Evolutionary conservation across 1,140 invertebrate genomes (phyloP), one percentile per base, ranked within the genome.

Genomic region (Heliconius hermathena): DNA sequence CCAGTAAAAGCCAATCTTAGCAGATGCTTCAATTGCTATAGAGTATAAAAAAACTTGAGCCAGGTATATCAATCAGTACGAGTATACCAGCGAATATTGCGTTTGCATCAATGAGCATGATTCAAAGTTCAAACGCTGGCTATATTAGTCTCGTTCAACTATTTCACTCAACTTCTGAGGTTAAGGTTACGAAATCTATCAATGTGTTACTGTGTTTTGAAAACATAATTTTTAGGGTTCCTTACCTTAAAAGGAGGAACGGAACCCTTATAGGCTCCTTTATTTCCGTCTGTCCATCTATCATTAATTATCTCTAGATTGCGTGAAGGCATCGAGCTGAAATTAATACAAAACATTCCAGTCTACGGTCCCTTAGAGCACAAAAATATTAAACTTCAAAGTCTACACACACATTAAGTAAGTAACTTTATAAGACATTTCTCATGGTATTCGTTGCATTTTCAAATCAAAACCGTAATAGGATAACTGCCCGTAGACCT

Each of bases 71-170:
- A 22, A 38, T 46, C 41, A 22, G 1, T 49, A 18, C 26, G 18
- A 57, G 66, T 33, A 71, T 57, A 26, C 18, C 57, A 71, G 22
- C 9, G 46, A 77, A 36, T 77, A 77, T 77, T 71, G 70, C 20
- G 49, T 3, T 22, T 77, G 76, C 76, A 77, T 77, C 76, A 66
- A 52, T 71, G 66, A 77, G 46, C 70, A 77, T 26, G 66, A 52
- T 46, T 46, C 13, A 46, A 46, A 46, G n/a, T 66, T 77, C 41
- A 71, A 46, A 75, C 22, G 76, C 76, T 36, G 70, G 41, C 76
- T 77, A 71, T 77, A 77, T 77, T 77, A 77, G n/a, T 57, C 74
- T 57, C 54, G 52, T 36, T 75, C 22, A 54, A 66, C 60, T 33
- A 38, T 77, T 71, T 49, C 22, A 77, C 60, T 76, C 57, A 22